These are phyloP conservation scores for Macroglossus sobrinus DNA, from an alignment of 2,113 vertebrate genomes.

Conservation along the genomic window DNA sequence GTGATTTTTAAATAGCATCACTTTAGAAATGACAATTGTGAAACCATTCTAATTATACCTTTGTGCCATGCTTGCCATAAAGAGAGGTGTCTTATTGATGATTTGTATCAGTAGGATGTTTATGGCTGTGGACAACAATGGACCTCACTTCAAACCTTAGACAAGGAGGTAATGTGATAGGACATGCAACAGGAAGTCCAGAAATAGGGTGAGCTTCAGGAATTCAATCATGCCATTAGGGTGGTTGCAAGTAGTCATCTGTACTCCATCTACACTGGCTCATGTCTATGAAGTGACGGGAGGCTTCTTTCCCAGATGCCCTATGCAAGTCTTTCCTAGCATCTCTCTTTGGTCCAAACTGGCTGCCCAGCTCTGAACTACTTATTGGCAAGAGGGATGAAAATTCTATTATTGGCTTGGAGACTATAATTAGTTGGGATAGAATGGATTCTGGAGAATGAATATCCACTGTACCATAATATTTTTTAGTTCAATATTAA, in stretches of 20 bases:
- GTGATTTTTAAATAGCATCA: conserved; percentile 63
- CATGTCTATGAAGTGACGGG: background rate
- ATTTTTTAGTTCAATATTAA: background rate
- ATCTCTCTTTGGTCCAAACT: conserved; percentile 15
- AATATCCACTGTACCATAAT: background rate
- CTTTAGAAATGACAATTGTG: conserved; percentile 25
- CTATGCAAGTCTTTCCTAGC: background rate
- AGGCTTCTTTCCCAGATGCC: background rate
- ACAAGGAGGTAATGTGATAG: background rate
- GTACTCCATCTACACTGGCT: background rate
- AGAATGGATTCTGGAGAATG: background rate
- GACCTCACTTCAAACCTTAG: background rate
- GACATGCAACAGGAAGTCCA: background rate
- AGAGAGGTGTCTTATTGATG: background rate
- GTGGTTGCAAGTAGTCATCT: background rate
- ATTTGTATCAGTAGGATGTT: background rate
- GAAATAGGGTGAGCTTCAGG: background rate
- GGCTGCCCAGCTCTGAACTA: background rate
- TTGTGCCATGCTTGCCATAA: background rate
- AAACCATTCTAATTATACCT: conserved; percentile 35
- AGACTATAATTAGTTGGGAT: background rate
- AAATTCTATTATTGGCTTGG: background rate
- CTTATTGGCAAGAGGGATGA: background rate
- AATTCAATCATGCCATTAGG: background rate
- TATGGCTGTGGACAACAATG: background rate